Evolutionary conservation across 2,888 invertebrate species (phyloP), one percentile per base, ranked within the genome.

Genomic region (Leptogaster cylindrica): DNA sequence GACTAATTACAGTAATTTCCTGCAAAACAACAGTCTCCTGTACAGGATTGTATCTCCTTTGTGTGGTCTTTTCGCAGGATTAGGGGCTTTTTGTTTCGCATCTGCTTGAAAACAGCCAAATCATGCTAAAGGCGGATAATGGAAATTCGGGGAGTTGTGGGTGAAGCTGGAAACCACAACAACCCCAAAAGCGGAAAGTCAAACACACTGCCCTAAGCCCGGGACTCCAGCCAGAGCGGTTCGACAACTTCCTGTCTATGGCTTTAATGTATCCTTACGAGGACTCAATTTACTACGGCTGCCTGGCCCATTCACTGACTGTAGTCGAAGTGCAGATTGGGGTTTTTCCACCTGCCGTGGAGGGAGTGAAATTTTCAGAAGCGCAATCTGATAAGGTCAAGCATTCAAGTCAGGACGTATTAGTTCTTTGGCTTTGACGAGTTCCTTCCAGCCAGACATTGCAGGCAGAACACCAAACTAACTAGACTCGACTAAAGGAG

Each of bases 161-260:
- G 12, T 5, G 28, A 16, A 52, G 18, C 12, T 28, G n/a, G 28
- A 27, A 61, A 44, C 61, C 61, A 20, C 61, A 27, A 39, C 61
- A 61, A 44, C 27, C 18, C 27, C 28, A 28, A 61, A 61, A 12
- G 28, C 20, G 16, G 44, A 23, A 44, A n/a, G n/a, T n/a, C n/a
- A n/a, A 61, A 61, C 14, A 23, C 61, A 44, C 44, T 44, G 20
- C 27, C 8, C 12, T 4, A 10, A 6, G 16, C 23, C 2, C 12
- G 16, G 16, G 66, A 58, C 58, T 66, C 55, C 55, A 58, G 66
- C 36, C 48, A 66, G 46, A 48, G 18, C 51, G 66, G 41, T 66
- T 36, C 46, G 58, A 55, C 58, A 33, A 66, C 66, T 66, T 66
- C 66, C 66, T 66, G 66, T 66, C 46, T 66, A 12, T 46, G 12